Evolutionary conservation across 2,113 vertebrate species (phyloP), one percentile per base, ranked within the genome.

Genomic region (Lipotes vexillifer): DNA sequence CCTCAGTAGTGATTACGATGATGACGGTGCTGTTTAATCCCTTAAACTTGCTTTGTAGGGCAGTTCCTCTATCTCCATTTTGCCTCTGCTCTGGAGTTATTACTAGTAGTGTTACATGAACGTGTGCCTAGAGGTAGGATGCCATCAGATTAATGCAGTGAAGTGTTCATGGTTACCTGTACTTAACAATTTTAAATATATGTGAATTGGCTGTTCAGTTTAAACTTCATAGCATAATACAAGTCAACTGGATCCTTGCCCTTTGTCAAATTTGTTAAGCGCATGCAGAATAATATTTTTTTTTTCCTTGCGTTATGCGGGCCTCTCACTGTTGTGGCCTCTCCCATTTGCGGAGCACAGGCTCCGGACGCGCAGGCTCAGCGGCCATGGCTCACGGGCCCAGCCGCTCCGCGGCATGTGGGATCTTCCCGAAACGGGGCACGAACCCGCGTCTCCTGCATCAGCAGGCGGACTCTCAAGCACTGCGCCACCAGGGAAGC

Each of bases 1-100:
- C 74, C 99, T 99, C 97, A 99, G 99, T 38, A 99, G 99, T 78
- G 99, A 99, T 1, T 97, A 71, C 8, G 99, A 99, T 57, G 98
- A 99, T 7, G 98, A 98, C 72, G 98, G 97, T 96, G 94, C 44
- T 44, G 27, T 97, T 68, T 97, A 97, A 95, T 94, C 59, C 91
- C 92, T 97, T 72, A 44, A 13, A 52, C 90, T 71, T 98, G 96
- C 88, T 88, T 88, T 98, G 96, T 98, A 97, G 95, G 86, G 97
- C 97, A 97, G 80, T 96, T 91, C 91, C 96, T 97, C 94, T 96
- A 82, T 97, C 95, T 94, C 55, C 83, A 52, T 97, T 96, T 96
- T 93, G 96, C 96, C 96, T 96, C 63, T 96, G 96, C 94, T 98
- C 97, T 90, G 78, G 94, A 94, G 94, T 97, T 97, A 95, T 96